Evolutionary conservation across 2,113 vertebrate genomes (phyloP).

Genomic region (Scopus umbretta): DNA sequence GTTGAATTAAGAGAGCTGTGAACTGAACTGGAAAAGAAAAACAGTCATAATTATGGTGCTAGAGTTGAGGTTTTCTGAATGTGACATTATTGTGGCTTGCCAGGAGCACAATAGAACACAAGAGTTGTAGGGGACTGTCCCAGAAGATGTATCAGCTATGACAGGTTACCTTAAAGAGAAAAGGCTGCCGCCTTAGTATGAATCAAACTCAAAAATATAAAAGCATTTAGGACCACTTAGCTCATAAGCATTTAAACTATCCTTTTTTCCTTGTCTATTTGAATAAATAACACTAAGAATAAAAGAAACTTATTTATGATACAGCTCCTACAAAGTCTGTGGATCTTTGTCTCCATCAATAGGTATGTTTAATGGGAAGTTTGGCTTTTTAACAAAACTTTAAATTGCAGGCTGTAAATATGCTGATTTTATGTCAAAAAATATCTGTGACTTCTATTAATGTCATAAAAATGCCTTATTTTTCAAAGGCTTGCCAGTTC

Average conservation of each 20-base stretch:
- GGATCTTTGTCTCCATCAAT: neutral
- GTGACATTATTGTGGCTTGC: constrained; percentile 25
- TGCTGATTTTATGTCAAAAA: neutral
- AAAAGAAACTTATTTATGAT: neutral
- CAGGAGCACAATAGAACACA: neutral
- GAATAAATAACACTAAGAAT: neutral
- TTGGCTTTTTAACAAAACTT: neutral
- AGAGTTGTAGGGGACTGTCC: neutral
- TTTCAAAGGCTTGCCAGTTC: neutral
- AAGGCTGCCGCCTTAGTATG: neutral
- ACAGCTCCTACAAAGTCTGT: neutral
- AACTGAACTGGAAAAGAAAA: neutral
- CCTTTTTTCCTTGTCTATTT: neutral
- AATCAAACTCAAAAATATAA: neutral
- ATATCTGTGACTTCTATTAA: neutral
- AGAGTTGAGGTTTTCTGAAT: constrained; percentile 41
- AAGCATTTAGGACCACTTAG: neutral
- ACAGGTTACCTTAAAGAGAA: constrained; percentile 21
- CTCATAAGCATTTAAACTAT: neutral
- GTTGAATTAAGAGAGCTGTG: neutral
- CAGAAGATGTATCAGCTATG: constrained; percentile 17
- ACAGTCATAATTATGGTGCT: neutral
- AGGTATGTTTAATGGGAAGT: neutral
- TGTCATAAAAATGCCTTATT: neutral
- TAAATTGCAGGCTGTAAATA: neutral